phyloP scores from a whole-genome alignment of 1,140 invertebrate genomes.

The Brachionus asplanchnoidis region DNA sequence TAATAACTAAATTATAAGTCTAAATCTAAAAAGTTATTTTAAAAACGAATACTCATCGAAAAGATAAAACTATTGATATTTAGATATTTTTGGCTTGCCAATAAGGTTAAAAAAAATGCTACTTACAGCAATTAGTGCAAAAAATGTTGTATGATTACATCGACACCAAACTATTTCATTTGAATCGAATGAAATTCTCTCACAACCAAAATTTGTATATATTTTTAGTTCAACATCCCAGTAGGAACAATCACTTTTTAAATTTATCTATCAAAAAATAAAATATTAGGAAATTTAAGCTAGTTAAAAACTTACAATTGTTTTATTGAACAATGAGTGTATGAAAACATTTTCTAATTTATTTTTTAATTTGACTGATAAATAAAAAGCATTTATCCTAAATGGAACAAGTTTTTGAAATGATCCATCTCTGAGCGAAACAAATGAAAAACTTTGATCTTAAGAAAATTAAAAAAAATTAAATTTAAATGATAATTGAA shows the following conservation, averaged over 20 bases:
- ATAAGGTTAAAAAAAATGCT: neutral
- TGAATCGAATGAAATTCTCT: neutral
- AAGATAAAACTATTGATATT: too few species aligned
- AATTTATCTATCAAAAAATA: neutral
- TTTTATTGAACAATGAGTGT: neutral
- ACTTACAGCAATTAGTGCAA: slow-evolving; percentile 1
- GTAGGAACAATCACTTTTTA: neutral
- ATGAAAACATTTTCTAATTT: neutral
- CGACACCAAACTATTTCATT: neutral
- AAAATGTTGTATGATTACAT: slow-evolving; percentile 23
- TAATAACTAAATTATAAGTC: too few species aligned
- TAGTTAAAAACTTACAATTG: neutral
- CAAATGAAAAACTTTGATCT: slow-evolving; percentile 9
- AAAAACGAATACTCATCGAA: neutral
- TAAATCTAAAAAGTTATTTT: neutral
- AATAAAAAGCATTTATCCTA: neutral
- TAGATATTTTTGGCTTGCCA: too few species aligned
- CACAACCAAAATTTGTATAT: neutral
- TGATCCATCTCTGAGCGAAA: slow-evolving; percentile 1
- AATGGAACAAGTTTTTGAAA: neutral
- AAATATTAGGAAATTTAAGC: neutral
- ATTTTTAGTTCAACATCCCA: neutral
- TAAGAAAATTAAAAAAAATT: neutral
- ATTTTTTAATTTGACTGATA: neutral
- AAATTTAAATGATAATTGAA: neutral